Conservation (phyloP, 2,113 vertebrate species). For the Lampris incognitus region DNA sequence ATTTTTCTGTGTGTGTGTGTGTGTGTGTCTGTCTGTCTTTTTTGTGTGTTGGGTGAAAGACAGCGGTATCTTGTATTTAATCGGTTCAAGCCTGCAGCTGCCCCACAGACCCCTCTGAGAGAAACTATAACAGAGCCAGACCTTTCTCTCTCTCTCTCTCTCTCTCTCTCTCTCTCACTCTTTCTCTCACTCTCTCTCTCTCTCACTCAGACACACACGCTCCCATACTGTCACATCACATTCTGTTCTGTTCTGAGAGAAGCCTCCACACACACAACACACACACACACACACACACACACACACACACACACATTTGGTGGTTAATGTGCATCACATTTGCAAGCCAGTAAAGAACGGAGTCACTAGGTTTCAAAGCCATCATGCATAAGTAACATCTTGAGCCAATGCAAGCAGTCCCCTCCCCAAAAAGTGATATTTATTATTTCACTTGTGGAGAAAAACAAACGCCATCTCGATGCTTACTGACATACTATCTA, state of each 20-base stretch:
- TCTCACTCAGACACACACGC: not conserved
- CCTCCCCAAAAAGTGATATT: too few species aligned
- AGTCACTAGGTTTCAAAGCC: conserved; percentile 24
- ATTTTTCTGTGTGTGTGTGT: not conserved
- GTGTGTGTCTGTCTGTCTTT: conserved; percentile 19
- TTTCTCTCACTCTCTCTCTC: conserved; percentile 20
- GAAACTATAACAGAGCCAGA: conserved; percentile 4
- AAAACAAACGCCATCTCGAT: too few species aligned
- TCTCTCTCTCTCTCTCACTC: conserved; percentile 11
- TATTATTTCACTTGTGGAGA: too few species aligned
- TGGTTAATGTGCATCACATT: conserved; percentile 24
- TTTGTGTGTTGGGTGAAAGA: conserved; percentile 20
- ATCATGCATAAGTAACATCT: too few species aligned
- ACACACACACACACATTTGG: not conserved
- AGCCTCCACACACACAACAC: conserved; percentile 35
- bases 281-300: too few species aligned
- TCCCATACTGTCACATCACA: conserved; percentile 60
- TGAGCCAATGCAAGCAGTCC: too few species aligned
- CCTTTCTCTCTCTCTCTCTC: conserved; percentile 6
- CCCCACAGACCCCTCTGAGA: conserved; percentile 18
- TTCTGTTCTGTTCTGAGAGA: conserved; percentile 37
- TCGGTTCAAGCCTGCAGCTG: conserved; percentile 34
- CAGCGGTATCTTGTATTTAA: conserved; percentile 38
- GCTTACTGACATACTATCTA: too few species aligned
- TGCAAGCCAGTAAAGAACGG: conserved; percentile 20